Percentiles rank a stretch among this genome's conserved stretches.
Evolutionary conservation across 2,113 vertebrate species (phyloP).

Genomic region (Helogale parvula): DNA sequence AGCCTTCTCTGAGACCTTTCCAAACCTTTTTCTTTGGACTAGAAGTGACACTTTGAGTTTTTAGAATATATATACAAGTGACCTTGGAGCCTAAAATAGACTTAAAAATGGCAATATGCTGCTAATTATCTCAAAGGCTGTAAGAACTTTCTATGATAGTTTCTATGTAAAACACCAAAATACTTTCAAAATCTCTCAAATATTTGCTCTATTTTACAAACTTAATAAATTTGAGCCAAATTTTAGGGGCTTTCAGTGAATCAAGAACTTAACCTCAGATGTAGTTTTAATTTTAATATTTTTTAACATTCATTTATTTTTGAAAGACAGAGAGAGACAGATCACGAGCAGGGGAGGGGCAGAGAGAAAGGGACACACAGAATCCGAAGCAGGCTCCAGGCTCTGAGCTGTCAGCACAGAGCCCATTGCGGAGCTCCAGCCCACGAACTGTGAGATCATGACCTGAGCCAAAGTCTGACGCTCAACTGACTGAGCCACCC

Average conservation of each 20-base stretch:
- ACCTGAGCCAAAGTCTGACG: too few species aligned
- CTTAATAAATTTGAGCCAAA: neutral
- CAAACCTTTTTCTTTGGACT: neutral
- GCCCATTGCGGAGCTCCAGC: too few species aligned
- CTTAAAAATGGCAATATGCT: neutral
- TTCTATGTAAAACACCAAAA: neutral
- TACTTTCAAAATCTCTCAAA: neutral
- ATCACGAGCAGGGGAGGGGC: too few species aligned
- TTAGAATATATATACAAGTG: neutral
- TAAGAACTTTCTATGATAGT: neutral
- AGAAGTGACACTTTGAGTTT: neutral
- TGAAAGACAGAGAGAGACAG: too few species aligned
- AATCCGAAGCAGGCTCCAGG: too few species aligned
- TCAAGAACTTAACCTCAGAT: neutral
- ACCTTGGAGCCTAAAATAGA: neutral
- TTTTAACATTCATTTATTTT: neutral
- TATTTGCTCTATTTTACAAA: conserved; percentile 25
- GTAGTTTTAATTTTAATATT: neutral
- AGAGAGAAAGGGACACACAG: too few species aligned
- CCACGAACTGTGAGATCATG: too few species aligned
- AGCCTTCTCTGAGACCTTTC: neutral
- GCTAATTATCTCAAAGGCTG: neutral
- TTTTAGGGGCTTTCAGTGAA: neutral
- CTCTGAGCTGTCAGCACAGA: too few species aligned
- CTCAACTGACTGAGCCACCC: too few species aligned